Percentiles rank a stretch among this genome's conserved stretches.
These are phyloP conservation scores for Zaprionus ghesquierei DNA, from an alignment of 1,140 invertebrate genomes.

Conservation along the genomic window DNA sequence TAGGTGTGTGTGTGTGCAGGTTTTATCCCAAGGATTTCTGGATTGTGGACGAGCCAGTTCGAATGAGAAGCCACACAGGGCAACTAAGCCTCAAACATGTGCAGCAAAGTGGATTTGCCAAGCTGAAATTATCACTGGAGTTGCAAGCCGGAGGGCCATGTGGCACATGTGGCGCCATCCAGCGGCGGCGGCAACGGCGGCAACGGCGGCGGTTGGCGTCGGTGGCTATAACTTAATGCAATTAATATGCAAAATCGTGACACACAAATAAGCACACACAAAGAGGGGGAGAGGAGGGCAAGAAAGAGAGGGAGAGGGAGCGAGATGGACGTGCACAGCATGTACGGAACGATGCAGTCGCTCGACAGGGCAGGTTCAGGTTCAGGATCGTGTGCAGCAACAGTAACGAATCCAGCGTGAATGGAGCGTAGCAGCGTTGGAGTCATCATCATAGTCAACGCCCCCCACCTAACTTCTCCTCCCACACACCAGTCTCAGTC, in stretches of 20 bases:
- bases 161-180: conserved; percentile 68
- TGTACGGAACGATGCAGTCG: conserved; percentile 65
- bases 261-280: conserved; percentile 39
- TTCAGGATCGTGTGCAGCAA: conserved; percentile 45
- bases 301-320: background rate
- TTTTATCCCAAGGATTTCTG: conserved; percentile 23
- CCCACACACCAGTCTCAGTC: background rate
- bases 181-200: conserved; percentile 12
- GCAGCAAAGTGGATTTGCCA: conserved; percentile 78
- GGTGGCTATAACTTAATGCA: conserved; percentile 80
- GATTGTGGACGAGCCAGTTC: conserved; percentile 42
- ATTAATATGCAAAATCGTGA: conserved; percentile 82
- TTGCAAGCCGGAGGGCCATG: conserved; percentile 20
- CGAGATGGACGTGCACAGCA: conserved; percentile 38
- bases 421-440: conserved; percentile 4
- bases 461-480: background rate
- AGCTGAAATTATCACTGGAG: conserved; percentile 75
- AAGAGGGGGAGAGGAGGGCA: background rate
- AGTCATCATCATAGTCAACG: conserved; percentile 14
- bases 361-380: conserved; percentile 25
- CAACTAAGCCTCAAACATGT: conserved; percentile 68
- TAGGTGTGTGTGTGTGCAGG: conserved; percentile 5
- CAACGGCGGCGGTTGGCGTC: conserved; percentile 13
- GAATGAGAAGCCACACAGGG: conserved; percentile 48
- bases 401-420: conserved; percentile 36